Conservation (phyloP, 2,797 vertebrate genomes). For the Lagocephalus sceleratus region DNA sequence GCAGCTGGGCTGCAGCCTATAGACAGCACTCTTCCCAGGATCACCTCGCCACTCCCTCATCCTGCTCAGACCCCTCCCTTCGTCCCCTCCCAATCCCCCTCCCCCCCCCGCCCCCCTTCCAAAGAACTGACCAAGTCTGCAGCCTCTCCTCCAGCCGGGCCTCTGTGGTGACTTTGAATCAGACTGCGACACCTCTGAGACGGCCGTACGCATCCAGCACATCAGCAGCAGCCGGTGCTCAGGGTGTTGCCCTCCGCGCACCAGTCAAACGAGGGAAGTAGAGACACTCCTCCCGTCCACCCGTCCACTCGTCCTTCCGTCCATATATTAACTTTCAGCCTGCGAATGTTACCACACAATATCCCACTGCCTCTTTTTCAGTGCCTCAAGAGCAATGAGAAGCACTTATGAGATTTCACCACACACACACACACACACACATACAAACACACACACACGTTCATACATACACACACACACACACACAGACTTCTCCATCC, state of each 20-base stretch:
- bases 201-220: slow-evolving; percentile 32
- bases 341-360: slow-evolving; percentile 78
- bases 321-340: slow-evolving; percentile 62
- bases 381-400: slow-evolving; percentile 68
- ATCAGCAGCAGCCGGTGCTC: slow-evolving; percentile 46
- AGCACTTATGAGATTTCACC: slow-evolving; percentile 64
- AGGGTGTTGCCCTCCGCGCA: slow-evolving; percentile 38
- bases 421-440: slow-evolving; percentile 16
- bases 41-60: slow-evolving; percentile 35
- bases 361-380: slow-evolving; percentile 76
- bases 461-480: slow-evolving; percentile 19
- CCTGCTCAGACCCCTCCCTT: slow-evolving; percentile 34
- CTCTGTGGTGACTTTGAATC: slow-evolving; percentile 30
- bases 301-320: slow-evolving; percentile 4
- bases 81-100: slow-evolving; percentile 1
- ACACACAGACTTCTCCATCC: slow-evolving; percentile 24
- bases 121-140: slow-evolving; percentile 45
- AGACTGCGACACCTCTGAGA: slow-evolving; percentile 29
- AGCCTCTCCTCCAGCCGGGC: slow-evolving; percentile 26
- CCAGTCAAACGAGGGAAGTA: slow-evolving; percentile 58
- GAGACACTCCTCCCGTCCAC: slow-evolving; percentile 39
- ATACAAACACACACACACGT: slow-evolving; percentile 21
- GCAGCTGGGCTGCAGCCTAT: slow-evolving; percentile 77
- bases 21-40: slow-evolving; percentile 53
- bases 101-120: slow-evolving; percentile 2